A percentile compares a stretch with the other conserved stretches of the same genome.
Conservation (phyloP, 2,113 vertebrate genomes). For the Ptychochromis oligacanthus region DNA sequence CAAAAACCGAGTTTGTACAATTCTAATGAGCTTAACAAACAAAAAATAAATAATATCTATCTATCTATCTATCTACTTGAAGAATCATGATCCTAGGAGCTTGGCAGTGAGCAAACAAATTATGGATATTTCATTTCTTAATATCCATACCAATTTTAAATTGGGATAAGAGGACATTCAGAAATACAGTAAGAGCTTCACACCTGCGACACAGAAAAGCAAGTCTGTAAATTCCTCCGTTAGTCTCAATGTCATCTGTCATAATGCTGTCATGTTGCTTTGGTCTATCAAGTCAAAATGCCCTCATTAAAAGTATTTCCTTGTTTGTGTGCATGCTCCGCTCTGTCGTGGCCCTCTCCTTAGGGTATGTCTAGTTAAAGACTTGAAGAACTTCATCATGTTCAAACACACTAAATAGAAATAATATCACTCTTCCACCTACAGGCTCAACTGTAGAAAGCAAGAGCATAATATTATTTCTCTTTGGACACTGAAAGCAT, state of each 20-base stretch:
- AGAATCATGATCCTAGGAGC: neutral
- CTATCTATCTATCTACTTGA: too few relatives aligned
- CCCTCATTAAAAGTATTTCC: slow-evolving; percentile 18
- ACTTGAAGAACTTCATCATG: slow-evolving; percentile 27
- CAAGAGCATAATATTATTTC: slow-evolving; percentile 30
- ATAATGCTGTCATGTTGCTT: neutral
- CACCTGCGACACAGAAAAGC: neutral
- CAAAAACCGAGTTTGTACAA: neutral
- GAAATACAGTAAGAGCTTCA: neutral
- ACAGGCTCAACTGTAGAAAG: slow-evolving; percentile 13
- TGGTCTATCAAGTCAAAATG: neutral
- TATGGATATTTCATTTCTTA: neutral
- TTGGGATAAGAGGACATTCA: neutral
- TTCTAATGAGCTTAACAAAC: neutral
- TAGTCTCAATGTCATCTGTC: neutral
- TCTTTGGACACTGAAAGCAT: slow-evolving; percentile 21
- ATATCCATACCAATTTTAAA: neutral
- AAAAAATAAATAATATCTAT: too few relatives aligned
- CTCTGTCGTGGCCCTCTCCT: slow-evolving; percentile 1
- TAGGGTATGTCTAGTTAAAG: slow-evolving; percentile 11
- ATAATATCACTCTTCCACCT: slow-evolving; percentile 26
- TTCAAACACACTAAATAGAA: slow-evolving; percentile 29
- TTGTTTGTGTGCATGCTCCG: slow-evolving; percentile 6
- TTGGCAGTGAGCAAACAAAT: neutral
- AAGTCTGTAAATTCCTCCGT: neutral